phyloP scores from a whole-genome alignment of 1,140 invertebrate species.

The Tetramorium simillimum region DNA sequence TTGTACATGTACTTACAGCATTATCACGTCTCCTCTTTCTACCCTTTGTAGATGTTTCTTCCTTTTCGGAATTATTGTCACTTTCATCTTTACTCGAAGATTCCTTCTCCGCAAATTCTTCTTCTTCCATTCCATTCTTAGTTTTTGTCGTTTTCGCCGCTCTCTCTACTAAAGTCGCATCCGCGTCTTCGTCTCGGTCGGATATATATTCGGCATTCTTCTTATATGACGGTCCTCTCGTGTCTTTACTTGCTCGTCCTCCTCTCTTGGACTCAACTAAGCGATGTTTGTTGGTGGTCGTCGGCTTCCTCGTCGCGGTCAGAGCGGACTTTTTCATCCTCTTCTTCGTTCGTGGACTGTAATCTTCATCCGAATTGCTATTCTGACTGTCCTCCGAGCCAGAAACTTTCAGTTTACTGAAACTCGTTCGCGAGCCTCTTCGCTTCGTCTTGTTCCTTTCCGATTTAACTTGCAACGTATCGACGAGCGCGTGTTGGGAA shows the following conservation, averaged over 20 bases:
- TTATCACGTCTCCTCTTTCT: constrained; percentile 60
- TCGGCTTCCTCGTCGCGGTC: constrained; percentile 66
- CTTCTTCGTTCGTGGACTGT: constrained; percentile 80
- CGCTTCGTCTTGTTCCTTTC: constrained; percentile 65
- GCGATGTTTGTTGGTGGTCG: constrained; percentile 45
- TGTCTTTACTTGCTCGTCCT: constrained; percentile 61
- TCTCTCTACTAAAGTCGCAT: constrained; percentile 14
- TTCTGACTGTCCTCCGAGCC: constrained; percentile 78
- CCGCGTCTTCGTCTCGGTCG: constrained; percentile 41
- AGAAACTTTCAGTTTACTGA: constrained; percentile 70
- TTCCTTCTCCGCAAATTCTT: constrained; percentile 29
- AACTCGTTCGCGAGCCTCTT: constrained; percentile 71
- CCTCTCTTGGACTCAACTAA: constrained; percentile 46
- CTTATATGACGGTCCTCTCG: constrained; percentile 49
- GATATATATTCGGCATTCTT: constrained; percentile 30
- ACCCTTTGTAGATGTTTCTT: constrained; percentile 31
- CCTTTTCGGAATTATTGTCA: constrained; percentile 60
- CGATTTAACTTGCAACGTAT: constrained; percentile 48
- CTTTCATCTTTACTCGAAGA: constrained; percentile 57
- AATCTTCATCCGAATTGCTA: constrained; percentile 78
- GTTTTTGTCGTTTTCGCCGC: constrained; percentile 25
- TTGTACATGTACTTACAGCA: constrained; percentile 31
- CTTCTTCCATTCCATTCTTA: constrained; percentile 33
- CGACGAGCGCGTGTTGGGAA: constrained; percentile 11
- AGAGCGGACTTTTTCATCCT: constrained; percentile 70